Percentiles rank a stretch among this genome's conserved stretches.
Evolutionary conservation across 2,888 invertebrate genomes (phyloP).

Genomic region (Dendrolimus pini): DNA sequence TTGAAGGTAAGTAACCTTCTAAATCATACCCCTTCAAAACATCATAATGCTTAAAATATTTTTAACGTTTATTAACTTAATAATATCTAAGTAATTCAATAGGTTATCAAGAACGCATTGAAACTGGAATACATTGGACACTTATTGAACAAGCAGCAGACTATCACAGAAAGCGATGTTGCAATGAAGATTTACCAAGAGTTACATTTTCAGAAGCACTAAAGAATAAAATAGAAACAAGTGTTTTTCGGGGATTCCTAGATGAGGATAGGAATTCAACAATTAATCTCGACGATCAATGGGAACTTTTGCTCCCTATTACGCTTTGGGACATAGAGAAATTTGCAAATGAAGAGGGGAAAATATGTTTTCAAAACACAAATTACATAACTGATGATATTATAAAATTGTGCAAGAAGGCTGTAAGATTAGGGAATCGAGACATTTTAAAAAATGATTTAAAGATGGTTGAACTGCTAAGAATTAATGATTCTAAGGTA

Average conservation of each 20-base stretch:
- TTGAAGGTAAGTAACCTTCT: constrained; percentile 35
- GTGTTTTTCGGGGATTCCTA: constrained; percentile 44
- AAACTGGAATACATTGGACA: constrained; percentile 55
- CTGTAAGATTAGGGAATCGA: constrained; percentile 35
- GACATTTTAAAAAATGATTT: constrained; percentile 36
- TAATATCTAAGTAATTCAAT: background rate
- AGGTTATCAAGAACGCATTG: constrained; percentile 57
- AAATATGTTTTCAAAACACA: constrained; percentile 41
- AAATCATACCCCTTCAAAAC: no score
- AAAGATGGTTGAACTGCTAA: constrained; percentile 35
- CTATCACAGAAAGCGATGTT: constrained; percentile 39
- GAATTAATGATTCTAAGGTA: constrained; percentile 50
- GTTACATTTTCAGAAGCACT: constrained; percentile 44
- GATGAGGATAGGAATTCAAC: constrained; percentile 37
- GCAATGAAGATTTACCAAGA: constrained; percentile 23
- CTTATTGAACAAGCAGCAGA: constrained; percentile 35
- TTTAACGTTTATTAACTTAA: no score
- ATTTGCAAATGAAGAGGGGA: constrained; percentile 47
- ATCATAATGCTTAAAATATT: no score
- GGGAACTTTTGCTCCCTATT: constrained; percentile 47
- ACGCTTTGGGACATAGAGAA: constrained; percentile 56
- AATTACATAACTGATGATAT: constrained; percentile 53
- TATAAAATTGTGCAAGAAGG: constrained; percentile 37
- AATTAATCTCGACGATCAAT: constrained; percentile 45
- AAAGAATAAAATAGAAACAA: constrained; percentile 44